Evolutionary conservation across 2,797 vertebrate species (phyloP).

Genomic region (Glyptemys insculpta): DNA sequence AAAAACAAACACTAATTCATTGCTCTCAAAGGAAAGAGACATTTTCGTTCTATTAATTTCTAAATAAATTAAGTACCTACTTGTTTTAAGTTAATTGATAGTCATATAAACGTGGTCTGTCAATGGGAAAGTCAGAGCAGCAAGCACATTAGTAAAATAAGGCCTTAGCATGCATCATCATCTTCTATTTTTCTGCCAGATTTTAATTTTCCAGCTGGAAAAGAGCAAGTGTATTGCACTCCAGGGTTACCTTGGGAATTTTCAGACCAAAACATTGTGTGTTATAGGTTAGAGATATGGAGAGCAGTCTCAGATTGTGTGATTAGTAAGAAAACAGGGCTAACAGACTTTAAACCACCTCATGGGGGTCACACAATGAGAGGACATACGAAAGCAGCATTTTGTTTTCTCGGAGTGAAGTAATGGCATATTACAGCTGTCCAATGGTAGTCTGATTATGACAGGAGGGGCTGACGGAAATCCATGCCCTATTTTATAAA

Average conservation of each 20-base stretch:
- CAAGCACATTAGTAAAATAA: conserved; percentile 14
- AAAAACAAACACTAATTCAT: background rate
- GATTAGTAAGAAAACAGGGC: conserved; percentile 24
- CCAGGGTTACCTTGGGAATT: conserved; percentile 13
- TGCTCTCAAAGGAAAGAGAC: background rate
- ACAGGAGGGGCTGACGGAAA: background rate
- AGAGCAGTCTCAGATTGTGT: background rate
- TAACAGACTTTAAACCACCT: background rate
- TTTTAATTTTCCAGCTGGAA: background rate
- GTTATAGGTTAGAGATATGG: background rate
- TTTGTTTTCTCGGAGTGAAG: background rate
- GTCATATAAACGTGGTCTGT: background rate
- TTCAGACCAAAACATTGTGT: background rate
- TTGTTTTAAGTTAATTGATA: conserved; percentile 36
- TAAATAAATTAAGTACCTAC: conserved; percentile 29
- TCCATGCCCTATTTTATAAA: background rate
- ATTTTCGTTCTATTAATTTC: conserved; percentile 35
- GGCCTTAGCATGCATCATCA: conserved; percentile 4
- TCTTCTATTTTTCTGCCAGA: background rate
- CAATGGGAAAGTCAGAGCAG: background rate
- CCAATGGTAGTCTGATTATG: background rate
- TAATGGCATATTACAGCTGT: background rate
- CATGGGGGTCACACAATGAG: background rate
- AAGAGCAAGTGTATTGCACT: background rate
- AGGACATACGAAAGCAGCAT: background rate